Base-by-base conservation (phyloP, 2,797 vertebrate species). In the Netta rufina region DNA sequence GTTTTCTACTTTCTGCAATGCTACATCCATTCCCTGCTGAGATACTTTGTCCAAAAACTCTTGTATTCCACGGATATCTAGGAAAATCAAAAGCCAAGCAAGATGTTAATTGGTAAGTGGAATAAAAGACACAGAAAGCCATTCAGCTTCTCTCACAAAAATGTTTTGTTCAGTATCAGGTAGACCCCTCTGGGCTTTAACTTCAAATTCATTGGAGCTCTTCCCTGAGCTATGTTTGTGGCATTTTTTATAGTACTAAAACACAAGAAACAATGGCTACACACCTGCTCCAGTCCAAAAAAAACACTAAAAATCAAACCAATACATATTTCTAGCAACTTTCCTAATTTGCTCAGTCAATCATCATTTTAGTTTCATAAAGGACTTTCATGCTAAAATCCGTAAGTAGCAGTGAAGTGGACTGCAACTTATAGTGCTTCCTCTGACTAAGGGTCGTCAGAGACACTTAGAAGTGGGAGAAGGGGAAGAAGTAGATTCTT, bases 21-120 rank as follows among this genome's bases (percentile, higher is more conserved):
- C 99, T 69, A 99, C 99, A 65, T 99, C 99, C 99, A 99, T 99
- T 81, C 99, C 99, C 94, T 99, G 99, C 97, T 99, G 99, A 90
- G 99, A 99, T 1, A 99, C 98, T 97, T 98, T 98, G 98, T 99
- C 99, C 97, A 99, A 97, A 97, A 99, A 99, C 92, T 99, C 99
- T 95, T 99, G 99, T 97, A 99, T 99, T 85, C 99, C 99, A 75
- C 99, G 99, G 95, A 99, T 99, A 98, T 99, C 99, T 99, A 95
- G 93, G 80, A 97, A 97, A 78, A 98, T 71, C 70, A 97, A 96
- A 98, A 97, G 76, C 3, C 72, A 93, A 97, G 83, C 41, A 94
- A 95, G 84, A 84, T 81, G 36, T 90, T 96, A 96, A 95, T 95
- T 95, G 91, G 16, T 32, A 77, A 56, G 17, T n/a, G 43, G 60